phyloP scores from a whole-genome alignment of 1,140 invertebrate genomes.

The Heterodera carotae region DNA sequence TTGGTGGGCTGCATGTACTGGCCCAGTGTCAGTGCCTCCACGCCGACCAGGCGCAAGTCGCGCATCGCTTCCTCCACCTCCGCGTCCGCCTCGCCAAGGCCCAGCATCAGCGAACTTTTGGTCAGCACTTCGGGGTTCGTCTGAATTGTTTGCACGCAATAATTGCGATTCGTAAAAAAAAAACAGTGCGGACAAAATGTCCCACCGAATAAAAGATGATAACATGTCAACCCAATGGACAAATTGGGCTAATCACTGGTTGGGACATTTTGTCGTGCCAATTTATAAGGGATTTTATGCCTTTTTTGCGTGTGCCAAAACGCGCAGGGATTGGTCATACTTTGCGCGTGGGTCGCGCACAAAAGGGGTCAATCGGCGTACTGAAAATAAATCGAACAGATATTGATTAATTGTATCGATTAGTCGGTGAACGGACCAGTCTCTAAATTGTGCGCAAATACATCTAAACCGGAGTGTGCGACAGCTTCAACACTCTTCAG shows the following conservation, averaged over 20 bases:
- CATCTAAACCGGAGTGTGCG: constrained; percentile 77
- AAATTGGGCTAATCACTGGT: background rate
- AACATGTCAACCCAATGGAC: no score
- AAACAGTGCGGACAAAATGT: no score
- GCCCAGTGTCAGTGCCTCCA: constrained; percentile 93
- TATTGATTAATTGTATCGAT: no score
- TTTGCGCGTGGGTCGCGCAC: constrained; percentile 85
- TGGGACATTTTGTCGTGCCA: no score
- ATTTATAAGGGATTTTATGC: constrained; percentile 1
- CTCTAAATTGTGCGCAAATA: constrained; percentile 96
- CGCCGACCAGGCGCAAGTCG: constrained; percentile 72
- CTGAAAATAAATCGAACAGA: constrained; percentile 72
- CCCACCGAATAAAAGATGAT: no score
- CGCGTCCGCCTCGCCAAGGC: constrained; percentile 89
- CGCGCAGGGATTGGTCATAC: constrained; percentile 80
- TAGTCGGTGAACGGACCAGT: no score
- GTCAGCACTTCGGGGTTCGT: constrained; percentile 79
- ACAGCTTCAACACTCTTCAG: constrained; percentile 74
- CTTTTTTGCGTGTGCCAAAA: constrained; percentile 77
- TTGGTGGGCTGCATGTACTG: constrained; percentile 93
- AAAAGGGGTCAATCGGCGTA: constrained; percentile 72
- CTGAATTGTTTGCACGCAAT: constrained; percentile 9
- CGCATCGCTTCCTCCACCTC: constrained; percentile 83
- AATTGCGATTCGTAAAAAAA: no score
- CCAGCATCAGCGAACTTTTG: constrained; percentile 98